These are phyloP conservation scores for Holothuria glaberrima DNA, from an alignment of 35 echinoderm and acorn worm species.

Conservation along the genomic window DNA sequence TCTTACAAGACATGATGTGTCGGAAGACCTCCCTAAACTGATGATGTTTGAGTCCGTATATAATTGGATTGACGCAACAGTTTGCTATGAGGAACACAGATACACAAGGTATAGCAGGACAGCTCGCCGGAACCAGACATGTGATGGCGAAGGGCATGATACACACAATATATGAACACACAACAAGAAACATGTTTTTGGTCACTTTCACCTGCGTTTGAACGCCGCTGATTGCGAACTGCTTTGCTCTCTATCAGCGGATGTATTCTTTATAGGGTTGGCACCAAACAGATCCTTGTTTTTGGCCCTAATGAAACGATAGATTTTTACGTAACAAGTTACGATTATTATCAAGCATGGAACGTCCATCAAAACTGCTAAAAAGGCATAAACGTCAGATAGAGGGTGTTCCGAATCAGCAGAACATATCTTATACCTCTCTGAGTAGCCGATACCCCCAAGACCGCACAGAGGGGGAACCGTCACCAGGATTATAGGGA, in stretches of 20 bases:
- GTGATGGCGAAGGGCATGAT: slow-evolving; percentile 42
- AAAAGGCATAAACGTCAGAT: not conserved
- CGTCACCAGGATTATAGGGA: slow-evolving; percentile 38
- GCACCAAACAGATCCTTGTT: not conserved
- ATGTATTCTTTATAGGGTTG: too few relatives aligned
- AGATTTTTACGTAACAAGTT: slow-evolving; percentile 14
- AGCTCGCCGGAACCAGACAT: slow-evolving; percentile 27
- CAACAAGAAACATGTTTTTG: too few relatives aligned
- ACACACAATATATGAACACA: too few relatives aligned
- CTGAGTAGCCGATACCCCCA: slow-evolving; percentile 63
- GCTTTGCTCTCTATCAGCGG: not conserved
- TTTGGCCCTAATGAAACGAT: slow-evolving; percentile 5
- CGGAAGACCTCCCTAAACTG: slow-evolving; percentile 61
- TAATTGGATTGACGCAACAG: slow-evolving; percentile 61
- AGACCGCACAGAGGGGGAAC: slow-evolving; percentile 55
- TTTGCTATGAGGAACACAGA: slow-evolving; percentile 32
- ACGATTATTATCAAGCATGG: not conserved
- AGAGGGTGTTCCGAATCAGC: slow-evolving; percentile 14
- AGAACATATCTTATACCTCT: slow-evolving; percentile 65
- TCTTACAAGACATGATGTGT: too few relatives aligned
- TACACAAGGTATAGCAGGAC: slow-evolving; percentile 37
- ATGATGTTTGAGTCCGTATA: slow-evolving; percentile 61
- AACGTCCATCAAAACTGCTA: not conserved
- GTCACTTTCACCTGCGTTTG: slow-evolving; percentile 68
- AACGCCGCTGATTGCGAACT: not conserved